phyloP scores from a whole-genome alignment of 2,797 vertebrate species.

The Paratrypauchen microcephalus region DNA sequence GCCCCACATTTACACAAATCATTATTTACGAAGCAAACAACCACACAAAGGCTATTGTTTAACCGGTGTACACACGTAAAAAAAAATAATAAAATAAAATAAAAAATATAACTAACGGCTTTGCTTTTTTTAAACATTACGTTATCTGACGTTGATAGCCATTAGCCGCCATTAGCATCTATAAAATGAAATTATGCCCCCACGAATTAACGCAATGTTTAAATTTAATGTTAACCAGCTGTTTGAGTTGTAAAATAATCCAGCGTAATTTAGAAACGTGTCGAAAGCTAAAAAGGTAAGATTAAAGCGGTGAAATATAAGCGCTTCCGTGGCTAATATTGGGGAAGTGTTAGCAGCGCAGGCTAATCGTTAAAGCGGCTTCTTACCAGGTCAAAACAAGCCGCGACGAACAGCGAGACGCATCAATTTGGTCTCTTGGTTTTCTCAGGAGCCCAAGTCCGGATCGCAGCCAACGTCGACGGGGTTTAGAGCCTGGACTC shows the following conservation, averaged over 20 bases:
- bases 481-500: constrained; percentile 37
- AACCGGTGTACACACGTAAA: not conserved
- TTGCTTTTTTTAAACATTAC: constrained; percentile 16
- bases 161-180: constrained; percentile 53
- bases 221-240: fast-evolving
- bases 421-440: constrained; percentile 57
- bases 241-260: not conserved
- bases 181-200: constrained; percentile 9
- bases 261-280: too few species aligned
- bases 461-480: constrained; percentile 30
- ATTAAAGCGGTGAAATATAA: constrained; percentile 7
- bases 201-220: not conserved
- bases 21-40: not conserved
- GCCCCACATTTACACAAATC: not conserved
- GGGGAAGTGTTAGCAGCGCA: constrained; percentile 53
- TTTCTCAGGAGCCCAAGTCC: constrained; percentile 51
- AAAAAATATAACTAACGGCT: too few species aligned
- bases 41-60: not conserved
- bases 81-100: not conserved
- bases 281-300: fast-evolving
- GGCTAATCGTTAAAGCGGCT: constrained; percentile 45
- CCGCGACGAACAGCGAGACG: constrained; percentile 62
- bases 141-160: constrained; percentile 39
- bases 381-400: constrained; percentile 81
- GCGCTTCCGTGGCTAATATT: constrained; percentile 56